Conservation (phyloP, 37 sponge, comb jelly and placozoan genomes). For the Sycon ciliatum region DNA sequence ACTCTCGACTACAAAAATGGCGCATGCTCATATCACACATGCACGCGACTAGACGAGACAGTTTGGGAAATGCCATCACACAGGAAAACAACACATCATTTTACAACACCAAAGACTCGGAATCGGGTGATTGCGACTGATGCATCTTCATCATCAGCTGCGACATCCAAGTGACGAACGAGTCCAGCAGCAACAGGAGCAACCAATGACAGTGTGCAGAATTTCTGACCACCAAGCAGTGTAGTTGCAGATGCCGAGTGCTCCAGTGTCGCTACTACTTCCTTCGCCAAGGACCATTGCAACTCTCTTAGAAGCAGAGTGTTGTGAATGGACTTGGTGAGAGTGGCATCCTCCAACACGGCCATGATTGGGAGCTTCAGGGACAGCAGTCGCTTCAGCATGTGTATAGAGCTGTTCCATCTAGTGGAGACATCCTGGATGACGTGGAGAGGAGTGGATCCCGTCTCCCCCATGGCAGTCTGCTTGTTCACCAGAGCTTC, state of each 20-base stretch:
- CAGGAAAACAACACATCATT: no score
- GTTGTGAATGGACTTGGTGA: background rate
- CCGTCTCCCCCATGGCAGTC: no score
- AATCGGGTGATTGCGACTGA: background rate
- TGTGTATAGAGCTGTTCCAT: background rate
- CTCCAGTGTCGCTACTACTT: background rate
- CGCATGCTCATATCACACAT: no score
- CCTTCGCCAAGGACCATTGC: background rate
- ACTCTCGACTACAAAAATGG: no score
- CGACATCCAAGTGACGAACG: background rate
- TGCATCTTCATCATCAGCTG: no score
- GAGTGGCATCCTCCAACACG: constrained; percentile 2
- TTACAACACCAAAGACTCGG: no score
- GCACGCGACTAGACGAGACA: no score
- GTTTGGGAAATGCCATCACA: no score
- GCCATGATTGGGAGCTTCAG: no score
- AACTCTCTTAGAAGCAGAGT: background rate
- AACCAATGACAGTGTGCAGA: background rate
- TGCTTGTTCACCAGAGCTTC: no score
- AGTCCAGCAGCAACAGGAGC: background rate
- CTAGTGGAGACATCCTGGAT: background rate
- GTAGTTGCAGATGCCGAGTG: background rate
- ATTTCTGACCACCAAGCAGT: constrained; percentile 14
- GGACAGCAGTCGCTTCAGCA: no score
- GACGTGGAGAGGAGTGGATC: background rate